Evolutionary conservation across 2,113 vertebrate genomes (phyloP), one percentile per base, ranked within the genome.

Genomic region (Oreocharis arfaki): DNA sequence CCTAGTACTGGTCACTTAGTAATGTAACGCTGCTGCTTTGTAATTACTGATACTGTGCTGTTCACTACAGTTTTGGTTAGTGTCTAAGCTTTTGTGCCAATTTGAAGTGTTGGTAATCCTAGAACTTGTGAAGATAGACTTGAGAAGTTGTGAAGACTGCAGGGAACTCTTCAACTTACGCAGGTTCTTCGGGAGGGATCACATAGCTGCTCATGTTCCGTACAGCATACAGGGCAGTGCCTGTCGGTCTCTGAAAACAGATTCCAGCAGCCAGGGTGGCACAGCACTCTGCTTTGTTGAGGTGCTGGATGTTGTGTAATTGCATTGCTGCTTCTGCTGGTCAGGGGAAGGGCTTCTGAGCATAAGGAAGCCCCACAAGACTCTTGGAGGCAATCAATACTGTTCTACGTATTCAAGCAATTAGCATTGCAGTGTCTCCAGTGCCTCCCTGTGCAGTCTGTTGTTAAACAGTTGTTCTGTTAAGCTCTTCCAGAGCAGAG

Each of bases 211-310:
- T 60, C 3, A 3, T 59, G 59, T 61, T 32, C 11, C 28, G 21
- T 55, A 10, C 1, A 4, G 28, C 1, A 0, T 13, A 3, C 7
- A 3, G 83, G 56, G 11, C 71, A 16, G 16, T 35, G 14, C 52
- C 18, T 33, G 9, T n/a, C 0, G 0, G 1, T 44, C 52, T 84
- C 59, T 3, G 13, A 13, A 9, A 44, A 8, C 18, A 6, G 30
- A 15, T 78, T n/a, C 37, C 47, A 42, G 37, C 42, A 37, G 57
- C 91, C 27, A 8, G 35, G 16, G 33, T 46, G 63, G 26, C 79
- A 46, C 52, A 30, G 61, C 41, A 52, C 10, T 46, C 86, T 56
- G 47, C 67, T 28, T 42, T 3, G 4, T 27, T 22, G 27, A 52
- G 77, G 24, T 77, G 33, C 55, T 78, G 60, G 30, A 8, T 32